Percentiles rank a stretch among this genome's conserved stretches.
phyloP scores from a whole-genome alignment of 2,888 invertebrate genomes.

The Julus scanicus region DNA sequence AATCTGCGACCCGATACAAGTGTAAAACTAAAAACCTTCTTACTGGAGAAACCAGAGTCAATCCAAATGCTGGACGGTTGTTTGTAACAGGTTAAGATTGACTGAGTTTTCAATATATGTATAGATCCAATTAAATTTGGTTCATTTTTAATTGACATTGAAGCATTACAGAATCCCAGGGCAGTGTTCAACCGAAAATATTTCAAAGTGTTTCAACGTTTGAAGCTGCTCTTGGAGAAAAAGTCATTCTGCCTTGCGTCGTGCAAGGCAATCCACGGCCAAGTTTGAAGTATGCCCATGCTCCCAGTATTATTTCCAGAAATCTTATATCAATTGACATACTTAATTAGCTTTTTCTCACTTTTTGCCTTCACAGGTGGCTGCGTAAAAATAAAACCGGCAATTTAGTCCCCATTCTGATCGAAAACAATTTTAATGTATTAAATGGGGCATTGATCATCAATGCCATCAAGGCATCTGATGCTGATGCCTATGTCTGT shows the following conservation, averaged over 20 bases:
- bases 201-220: slow-evolving; percentile 41
- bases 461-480: background rate
- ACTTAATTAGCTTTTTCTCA: background rate
- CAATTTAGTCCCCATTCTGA: background rate
- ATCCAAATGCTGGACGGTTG: slow-evolving; percentile 50
- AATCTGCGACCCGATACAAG: slow-evolving; percentile 52
- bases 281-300: slow-evolving; percentile 3
- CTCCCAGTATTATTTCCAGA: background rate
- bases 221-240: background rate
- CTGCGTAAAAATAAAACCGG: slow-evolving; percentile 37
- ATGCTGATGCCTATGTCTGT: slow-evolving; percentile 54
- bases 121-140: background rate
- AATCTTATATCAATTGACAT: background rate
- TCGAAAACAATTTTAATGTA: background rate
- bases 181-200: slow-evolving; percentile 50
- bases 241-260: slow-evolving; percentile 50
- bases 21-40: slow-evolving; percentile 53
- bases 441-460: slow-evolving; percentile 30
- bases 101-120: background rate
- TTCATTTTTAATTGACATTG: background rate
- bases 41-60: slow-evolving; percentile 48
- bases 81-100: slow-evolving; percentile 54
- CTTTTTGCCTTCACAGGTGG: background rate
- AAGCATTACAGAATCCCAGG: slow-evolving; percentile 48
- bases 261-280: slow-evolving; percentile 56